Conservation (phyloP, 1,140 invertebrate genomes). For the Orchesella cincta region DNA sequence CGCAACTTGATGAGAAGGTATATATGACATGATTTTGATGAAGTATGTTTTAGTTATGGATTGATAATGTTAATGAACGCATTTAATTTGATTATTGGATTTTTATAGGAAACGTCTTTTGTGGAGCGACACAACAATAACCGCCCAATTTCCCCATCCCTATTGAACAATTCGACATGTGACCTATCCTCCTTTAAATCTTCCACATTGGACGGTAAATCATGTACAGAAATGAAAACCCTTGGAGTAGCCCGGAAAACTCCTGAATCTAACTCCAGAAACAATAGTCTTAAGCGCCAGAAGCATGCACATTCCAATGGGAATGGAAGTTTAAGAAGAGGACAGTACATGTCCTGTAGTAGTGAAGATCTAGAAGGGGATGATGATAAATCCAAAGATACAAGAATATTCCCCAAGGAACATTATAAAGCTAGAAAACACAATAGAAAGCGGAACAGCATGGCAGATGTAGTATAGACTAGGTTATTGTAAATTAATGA, state of each 20-base stretch:
- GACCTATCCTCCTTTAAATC: constrained; percentile 44
- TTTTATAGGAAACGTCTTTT: constrained; percentile 49
- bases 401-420: constrained; percentile 50
- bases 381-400: constrained; percentile 38
- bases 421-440: constrained; percentile 50
- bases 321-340: constrained; percentile 42
- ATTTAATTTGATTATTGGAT: constrained; percentile 1
- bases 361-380: constrained; percentile 49
- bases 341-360: constrained; percentile 45
- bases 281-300: constrained; percentile 4
- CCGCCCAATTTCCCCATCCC: constrained; percentile 49
- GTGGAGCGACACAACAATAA: constrained; percentile 50
- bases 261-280: constrained; percentile 25
- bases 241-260: constrained; percentile 39
- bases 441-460: constrained; percentile 45
- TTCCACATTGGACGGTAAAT: not conserved
- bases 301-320: constrained; percentile 9
- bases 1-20: constrained; percentile 50
- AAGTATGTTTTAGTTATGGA: not conserved
- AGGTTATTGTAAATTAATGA: no score
- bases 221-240: constrained; percentile 44
- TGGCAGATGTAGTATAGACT: constrained; percentile 24
- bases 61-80: not conserved
- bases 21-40: not conserved
- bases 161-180: constrained; percentile 40